Base-by-base conservation (phyloP, 1,140 invertebrate genomes). In the Portunus trituberculatus region DNA sequence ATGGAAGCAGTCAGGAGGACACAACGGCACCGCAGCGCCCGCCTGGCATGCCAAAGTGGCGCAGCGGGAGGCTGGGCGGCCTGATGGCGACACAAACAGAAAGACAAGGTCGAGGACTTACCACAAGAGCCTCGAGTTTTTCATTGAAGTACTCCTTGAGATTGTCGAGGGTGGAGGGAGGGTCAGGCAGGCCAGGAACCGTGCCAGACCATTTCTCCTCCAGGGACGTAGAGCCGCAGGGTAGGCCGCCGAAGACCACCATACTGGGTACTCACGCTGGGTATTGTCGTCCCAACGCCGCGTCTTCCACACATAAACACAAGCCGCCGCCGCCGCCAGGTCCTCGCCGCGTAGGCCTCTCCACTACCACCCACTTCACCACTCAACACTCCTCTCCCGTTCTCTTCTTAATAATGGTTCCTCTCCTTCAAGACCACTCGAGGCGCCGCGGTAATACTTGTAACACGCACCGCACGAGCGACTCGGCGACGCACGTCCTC, bases 181-280 rank as follows among this genome's bases (percentile, higher is more conserved):
- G 94, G 83, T 92, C 82, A n/a, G 94, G 94, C 7, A 95, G 94
- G 52, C 94, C 94, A 29, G 94, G 94, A 45, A 95, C 94, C 0
- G 94, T 95, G 10, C 94, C 94, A 10, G 94, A 92, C 91, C 91
- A 95, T 67, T 95, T 95, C 91, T 95, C 94, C 31, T 95, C 83
- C 83, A 95, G 91, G 52, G 94, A 95, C 10, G 94, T 45, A 4
- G 94, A 95, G 14, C 94, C 94, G 52, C 94, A 95, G 1, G 83
- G 91, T 12, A 95, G 84, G 31, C 94, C 59, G 20, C 83, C 83
- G 1, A 95, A 7, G 6, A 88, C 25, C 84, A 94, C 87, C 84
- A 67, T 94, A 20, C 10, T 29, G 31, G 52, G 52, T 20, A 12
- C 8, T 59, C 16, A 59, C 52, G 52, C 52, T 59, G 16, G 52